Percentiles rank a stretch among this genome's conserved stretches.
Evolutionary conservation across 2,888 invertebrate species (phyloP).

Genomic region (Auanema sp.): DNA sequence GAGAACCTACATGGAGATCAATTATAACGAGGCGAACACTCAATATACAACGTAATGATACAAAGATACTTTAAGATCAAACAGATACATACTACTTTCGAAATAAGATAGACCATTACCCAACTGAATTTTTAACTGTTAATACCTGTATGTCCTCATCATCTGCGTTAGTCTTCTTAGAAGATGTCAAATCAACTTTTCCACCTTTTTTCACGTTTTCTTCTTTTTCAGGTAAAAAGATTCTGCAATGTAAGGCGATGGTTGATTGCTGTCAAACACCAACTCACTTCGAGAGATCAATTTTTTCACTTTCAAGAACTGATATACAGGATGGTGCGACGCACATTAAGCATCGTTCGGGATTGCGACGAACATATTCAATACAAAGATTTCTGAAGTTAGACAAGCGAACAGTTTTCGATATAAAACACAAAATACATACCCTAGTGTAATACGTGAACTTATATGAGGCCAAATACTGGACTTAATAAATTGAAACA

Average conservation of each 20-base stretch:
- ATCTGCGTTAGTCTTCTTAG: not conserved
- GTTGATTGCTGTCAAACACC: too few relatives aligned
- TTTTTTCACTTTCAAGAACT: conserved; percentile 2
- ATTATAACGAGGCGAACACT: too few relatives aligned
- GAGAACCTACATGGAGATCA: too few relatives aligned
- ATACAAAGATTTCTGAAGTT: not conserved
- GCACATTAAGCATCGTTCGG: not conserved
- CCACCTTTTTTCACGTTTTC: not conserved
- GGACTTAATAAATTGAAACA: too few relatives aligned
- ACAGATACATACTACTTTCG: not conserved
- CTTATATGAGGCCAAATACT: too few relatives aligned
- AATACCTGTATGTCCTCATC: conserved; percentile 5
- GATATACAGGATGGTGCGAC: not conserved
- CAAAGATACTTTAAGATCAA: conserved; percentile 1
- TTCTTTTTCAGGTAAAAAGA: not conserved
- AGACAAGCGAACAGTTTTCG: too few relatives aligned
- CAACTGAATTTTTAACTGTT: not conserved
- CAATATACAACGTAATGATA: not conserved
- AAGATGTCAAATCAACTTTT: conserved; percentile 1
- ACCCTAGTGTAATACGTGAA: too few relatives aligned
- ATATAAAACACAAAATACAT: too few relatives aligned
- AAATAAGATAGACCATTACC: not conserved
- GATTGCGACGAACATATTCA: not conserved
- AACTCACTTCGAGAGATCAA: not conserved
- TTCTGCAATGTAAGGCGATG: too few relatives aligned